Percentiles rank a stretch among this genome's conserved stretches.
These are phyloP conservation scores for Mastigias papua DNA, from an alignment of 30 jellyfish, hydroid and myxozoan species.

Conservation along the genomic window DNA sequence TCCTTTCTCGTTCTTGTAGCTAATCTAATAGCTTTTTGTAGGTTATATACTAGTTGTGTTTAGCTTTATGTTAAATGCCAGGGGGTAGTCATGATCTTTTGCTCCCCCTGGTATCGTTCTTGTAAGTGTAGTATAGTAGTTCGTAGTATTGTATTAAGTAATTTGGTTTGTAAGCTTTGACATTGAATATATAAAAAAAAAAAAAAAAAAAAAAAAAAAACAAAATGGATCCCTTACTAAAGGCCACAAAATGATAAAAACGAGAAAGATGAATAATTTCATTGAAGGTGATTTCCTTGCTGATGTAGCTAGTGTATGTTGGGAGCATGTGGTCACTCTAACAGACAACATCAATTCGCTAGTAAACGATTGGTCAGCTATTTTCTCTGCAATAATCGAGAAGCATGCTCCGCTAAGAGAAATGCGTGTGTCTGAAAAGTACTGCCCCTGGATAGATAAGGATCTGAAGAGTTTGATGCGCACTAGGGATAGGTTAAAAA, in stretches of 20 bases:
- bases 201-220: no score
- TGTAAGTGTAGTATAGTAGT: no score
- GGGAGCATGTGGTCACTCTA: conserved; percentile 53
- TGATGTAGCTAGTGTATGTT: conserved; percentile 56
- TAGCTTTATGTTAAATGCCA: no score
- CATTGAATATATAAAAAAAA: no score
- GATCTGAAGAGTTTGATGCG: conserved; percentile 39
- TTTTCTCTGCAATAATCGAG: conserved; percentile 34
- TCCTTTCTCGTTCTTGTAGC: no score
- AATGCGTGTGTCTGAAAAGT: conserved; percentile 57
- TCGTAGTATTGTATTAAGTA: no score
- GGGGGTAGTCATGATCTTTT: no score
- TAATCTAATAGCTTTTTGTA: no score
- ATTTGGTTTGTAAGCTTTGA: no score
- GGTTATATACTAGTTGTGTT: no score
- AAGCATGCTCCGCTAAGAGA: conserved; percentile 32
- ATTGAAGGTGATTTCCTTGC: conserved; percentile 56
- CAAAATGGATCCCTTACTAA: neutral
- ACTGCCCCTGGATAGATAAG: conserved; percentile 61
- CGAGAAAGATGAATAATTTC: conserved; percentile 37
- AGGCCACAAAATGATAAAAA: conserved; percentile 61
- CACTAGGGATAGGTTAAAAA: conserved; percentile 57
- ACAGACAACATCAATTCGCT: conserved; percentile 36
- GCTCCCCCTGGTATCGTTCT: no score
- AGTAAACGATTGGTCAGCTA: conserved; percentile 25